Percentiles rank a stretch among this genome's conserved stretches.
These are phyloP conservation scores for Phacellophora camtschatica DNA, from an alignment of 30 jellyfish, hydroid and myxozoan species.

Conservation along the genomic window DNA sequence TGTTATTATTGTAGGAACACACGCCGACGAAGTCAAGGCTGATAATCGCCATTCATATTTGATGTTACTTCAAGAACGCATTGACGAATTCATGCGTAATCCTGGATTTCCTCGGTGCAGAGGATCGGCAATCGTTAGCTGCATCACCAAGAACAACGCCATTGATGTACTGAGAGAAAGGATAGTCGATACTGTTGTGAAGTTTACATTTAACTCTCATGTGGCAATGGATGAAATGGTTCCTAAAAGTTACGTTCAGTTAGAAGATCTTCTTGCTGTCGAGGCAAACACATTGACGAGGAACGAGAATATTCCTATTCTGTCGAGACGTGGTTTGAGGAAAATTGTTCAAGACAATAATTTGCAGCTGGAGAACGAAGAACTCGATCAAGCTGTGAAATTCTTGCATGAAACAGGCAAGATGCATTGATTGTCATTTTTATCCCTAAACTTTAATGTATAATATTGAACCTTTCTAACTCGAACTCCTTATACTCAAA, in stretches of 20 bases:
- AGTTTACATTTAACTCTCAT: slow-evolving; percentile 66
- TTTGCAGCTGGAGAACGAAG: slow-evolving; percentile 62
- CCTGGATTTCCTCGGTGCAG: slow-evolving; percentile 88
- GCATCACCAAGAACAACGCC: slow-evolving; percentile 56
- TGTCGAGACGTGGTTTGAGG: slow-evolving; percentile 50
- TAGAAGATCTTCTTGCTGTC: slow-evolving; percentile 67
- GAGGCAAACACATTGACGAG: slow-evolving; percentile 46
- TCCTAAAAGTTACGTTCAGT: slow-evolving; percentile 87
- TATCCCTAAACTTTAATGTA: too few species aligned
- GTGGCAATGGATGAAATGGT: slow-evolving; percentile 69
- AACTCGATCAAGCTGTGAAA: slow-evolving; percentile 77
- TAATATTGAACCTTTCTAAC: too few species aligned
- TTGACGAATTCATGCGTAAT: slow-evolving; percentile 42
- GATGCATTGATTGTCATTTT: not conserved
- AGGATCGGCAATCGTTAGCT: slow-evolving; percentile 76
- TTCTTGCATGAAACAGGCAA: slow-evolving; percentile 89
- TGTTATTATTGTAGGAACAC: slow-evolving; percentile 91
- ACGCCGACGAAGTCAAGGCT: slow-evolving; percentile 65
- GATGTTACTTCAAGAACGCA: not conserved
- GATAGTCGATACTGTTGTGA: slow-evolving; percentile 55
- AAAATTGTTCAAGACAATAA: slow-evolving; percentile 46
- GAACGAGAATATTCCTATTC: slow-evolving; percentile 50
- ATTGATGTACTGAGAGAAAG: slow-evolving; percentile 73
- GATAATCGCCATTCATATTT: slow-evolving; percentile 17
- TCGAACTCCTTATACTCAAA: too few species aligned